A percentile compares a stretch with the other conserved stretches of the same genome.
Evolutionary conservation across 2,888 invertebrate genomes (phyloP).

Genomic region (Ectobius pallidus): DNA sequence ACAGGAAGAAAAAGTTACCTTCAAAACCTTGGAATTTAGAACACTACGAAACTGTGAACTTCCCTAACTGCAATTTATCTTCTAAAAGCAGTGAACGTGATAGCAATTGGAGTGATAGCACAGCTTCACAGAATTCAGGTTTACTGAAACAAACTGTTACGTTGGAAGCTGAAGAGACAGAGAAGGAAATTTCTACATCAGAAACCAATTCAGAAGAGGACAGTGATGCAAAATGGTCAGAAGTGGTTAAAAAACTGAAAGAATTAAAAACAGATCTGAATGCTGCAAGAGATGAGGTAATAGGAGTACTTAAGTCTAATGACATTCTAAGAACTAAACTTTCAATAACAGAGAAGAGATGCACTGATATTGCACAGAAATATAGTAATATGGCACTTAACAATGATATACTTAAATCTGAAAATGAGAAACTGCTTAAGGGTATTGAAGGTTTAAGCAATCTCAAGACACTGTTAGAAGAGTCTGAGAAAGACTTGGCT

Average conservation of each 20-base stretch:
- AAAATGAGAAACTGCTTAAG: background rate
- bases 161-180: background rate
- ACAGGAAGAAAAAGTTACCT: background rate
- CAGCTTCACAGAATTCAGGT: background rate
- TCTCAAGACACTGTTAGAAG: background rate
- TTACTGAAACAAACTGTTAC: background rate
- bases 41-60: too few relatives aligned
- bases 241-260: background rate
- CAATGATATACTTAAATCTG: background rate
- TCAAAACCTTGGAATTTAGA: background rate
- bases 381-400: background rate
- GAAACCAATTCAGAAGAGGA: background rate
- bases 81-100: too few relatives aligned
- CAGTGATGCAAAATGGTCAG: background rate
- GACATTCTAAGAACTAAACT: background rate
- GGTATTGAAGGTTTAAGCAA: background rate
- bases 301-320: background rate
- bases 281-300: background rate
- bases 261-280: background rate
- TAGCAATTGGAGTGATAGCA: background rate
- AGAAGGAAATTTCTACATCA: background rate
- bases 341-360: background rate
- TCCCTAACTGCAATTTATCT: too few relatives aligned
- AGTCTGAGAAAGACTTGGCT: background rate
- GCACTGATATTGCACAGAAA: background rate